phyloP scores from a whole-genome alignment of 2,797 vertebrate species.

The Myotis pilosus region DNA sequence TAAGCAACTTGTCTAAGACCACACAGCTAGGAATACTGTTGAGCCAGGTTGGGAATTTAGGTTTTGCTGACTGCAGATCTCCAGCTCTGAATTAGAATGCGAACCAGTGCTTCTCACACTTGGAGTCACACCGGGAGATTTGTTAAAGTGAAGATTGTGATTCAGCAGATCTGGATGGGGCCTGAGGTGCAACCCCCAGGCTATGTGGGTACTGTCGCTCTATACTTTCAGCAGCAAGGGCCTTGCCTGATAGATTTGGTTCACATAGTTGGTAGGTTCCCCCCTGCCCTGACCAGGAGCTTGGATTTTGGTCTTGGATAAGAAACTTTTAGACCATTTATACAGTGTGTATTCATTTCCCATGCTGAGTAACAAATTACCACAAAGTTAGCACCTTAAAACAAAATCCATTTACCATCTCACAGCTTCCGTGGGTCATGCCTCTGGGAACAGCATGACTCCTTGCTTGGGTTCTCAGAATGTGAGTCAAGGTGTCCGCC shows the following conservation, averaged over 20 bases:
- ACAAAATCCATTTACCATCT: background rate
- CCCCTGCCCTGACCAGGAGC: background rate
- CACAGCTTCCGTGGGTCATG: background rate
- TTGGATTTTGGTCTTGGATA: conserved; percentile 17
- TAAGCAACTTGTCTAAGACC: background rate
- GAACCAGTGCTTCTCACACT: background rate
- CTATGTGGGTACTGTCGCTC: background rate
- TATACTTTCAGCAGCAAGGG: background rate
- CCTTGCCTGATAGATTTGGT: background rate
- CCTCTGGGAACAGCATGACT: background rate
- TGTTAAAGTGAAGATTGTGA: conserved; percentile 4
- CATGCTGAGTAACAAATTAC: background rate
- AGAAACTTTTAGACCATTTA: background rate
- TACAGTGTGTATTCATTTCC: background rate
- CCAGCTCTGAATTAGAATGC: background rate
- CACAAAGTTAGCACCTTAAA: conserved; percentile 24
- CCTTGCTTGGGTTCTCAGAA: background rate
- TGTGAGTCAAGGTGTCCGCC: background rate
- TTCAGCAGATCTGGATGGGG: background rate
- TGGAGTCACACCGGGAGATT: background rate
- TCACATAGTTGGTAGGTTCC: background rate
- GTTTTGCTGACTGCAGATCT: background rate
- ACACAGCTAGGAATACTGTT: background rate
- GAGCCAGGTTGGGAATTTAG: background rate
- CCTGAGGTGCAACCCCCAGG: background rate